phyloP scores from a whole-genome alignment of 2,888 invertebrate species.

The Drosophila kuntzei region DNA sequence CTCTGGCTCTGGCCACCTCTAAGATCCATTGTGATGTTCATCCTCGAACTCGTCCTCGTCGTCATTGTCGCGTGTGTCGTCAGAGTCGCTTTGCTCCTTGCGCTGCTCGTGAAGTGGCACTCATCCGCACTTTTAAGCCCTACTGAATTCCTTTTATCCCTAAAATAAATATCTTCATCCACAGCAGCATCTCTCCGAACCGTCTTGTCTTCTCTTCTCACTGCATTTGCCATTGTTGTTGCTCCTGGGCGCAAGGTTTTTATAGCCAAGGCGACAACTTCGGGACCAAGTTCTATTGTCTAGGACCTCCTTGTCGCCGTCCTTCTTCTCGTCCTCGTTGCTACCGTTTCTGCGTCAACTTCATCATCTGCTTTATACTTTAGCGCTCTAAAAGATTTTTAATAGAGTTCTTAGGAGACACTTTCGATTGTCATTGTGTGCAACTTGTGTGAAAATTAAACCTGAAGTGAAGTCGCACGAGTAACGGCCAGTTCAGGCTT shows the following conservation, averaged over 20 bases:
- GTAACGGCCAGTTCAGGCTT: slow-evolving; percentile 21
- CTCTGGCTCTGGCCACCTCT: slow-evolving; percentile 48
- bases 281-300: slow-evolving; percentile 52
- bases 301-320: slow-evolving; percentile 1
- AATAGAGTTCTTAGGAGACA: slow-evolving; percentile 83
- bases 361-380: slow-evolving; percentile 68
- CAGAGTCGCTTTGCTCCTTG: slow-evolving; percentile 63
- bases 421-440: slow-evolving; percentile 83
- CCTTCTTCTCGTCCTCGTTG: slow-evolving; percentile 1
- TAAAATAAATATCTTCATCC: slow-evolving; percentile 84
- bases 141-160: slow-evolving; percentile 84
- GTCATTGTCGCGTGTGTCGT: slow-evolving; percentile 53
- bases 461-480: slow-evolving; percentile 59
- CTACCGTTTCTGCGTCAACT: slow-evolving; percentile 38
- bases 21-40: slow-evolving; percentile 59
- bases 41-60: slow-evolving; percentile 18
- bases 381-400: slow-evolving; percentile 80
- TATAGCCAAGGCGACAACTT: slow-evolving; percentile 64
- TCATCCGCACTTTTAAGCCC: slow-evolving; percentile 83
- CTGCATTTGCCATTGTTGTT: slow-evolving; percentile 41
- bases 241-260: slow-evolving; percentile 57
- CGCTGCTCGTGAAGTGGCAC: slow-evolving; percentile 78
- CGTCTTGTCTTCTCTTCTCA: slow-evolving; percentile 16
- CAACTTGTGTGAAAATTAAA: slow-evolving; percentile 79
- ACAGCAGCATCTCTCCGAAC: slow-evolving; percentile 48